Conservation (phyloP, 2,888 invertebrate genomes). For the Scelioninae gen. 1 region DNA sequence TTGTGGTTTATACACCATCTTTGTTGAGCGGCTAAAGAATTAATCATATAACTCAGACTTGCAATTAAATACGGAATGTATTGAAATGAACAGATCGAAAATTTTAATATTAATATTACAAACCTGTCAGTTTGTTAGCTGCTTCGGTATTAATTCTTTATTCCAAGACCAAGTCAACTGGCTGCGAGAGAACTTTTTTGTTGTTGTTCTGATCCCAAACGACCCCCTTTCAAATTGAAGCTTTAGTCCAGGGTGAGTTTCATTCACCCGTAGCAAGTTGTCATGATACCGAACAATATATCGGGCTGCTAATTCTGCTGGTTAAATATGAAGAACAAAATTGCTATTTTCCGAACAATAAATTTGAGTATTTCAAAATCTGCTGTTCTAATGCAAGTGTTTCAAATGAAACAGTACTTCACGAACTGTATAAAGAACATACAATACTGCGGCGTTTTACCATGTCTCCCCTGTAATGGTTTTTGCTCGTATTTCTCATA, state of each 20-base stretch:
- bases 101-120: not conserved
- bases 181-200: conserved; percentile 61
- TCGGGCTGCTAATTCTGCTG: conserved; percentile 67
- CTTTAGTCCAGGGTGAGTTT: conserved; percentile 63
- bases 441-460: conserved; percentile 72
- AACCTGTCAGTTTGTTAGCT: conserved; percentile 52
- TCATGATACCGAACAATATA: conserved; percentile 53
- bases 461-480: conserved; percentile 52
- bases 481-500: not conserved
- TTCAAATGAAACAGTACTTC: conserved; percentile 30
- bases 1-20: conserved; percentile 28
- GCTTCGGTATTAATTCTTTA: conserved; percentile 65
- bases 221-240: conserved; percentile 45
- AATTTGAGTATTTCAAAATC: conserved; percentile 49
- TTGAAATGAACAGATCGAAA: not conserved
- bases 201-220: conserved; percentile 66
- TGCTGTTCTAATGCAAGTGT: conserved; percentile 26
- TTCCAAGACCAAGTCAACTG: conserved; percentile 70
- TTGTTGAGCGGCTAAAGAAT: conserved; percentile 18
- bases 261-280: conserved; percentile 47
- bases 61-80: not conserved
- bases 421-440: conserved; percentile 53
- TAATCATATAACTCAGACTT: conserved; percentile 51
- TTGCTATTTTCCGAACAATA: conserved; percentile 57
- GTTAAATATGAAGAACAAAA: conserved; percentile 67